phyloP scores from a whole-genome alignment of 2,113 vertebrate genomes.

The Megaleporinus macrocephalus region DNA sequence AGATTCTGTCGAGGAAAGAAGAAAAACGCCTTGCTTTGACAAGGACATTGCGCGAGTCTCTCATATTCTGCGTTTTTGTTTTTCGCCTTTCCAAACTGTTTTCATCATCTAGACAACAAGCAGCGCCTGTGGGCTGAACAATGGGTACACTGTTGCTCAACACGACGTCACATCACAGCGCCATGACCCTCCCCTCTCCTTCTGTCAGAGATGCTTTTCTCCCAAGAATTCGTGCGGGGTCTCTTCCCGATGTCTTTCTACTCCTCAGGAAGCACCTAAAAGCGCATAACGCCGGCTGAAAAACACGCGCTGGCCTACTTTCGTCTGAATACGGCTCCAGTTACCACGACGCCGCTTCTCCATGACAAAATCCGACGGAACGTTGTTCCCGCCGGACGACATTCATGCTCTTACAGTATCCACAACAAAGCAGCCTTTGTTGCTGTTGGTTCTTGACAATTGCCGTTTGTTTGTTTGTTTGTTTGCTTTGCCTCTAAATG shows the following conservation, averaged over 20 bases:
- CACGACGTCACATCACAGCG: constrained; percentile 23
- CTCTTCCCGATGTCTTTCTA: constrained; percentile 24
- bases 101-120: constrained; percentile 32
- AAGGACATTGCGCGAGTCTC: constrained; percentile 24
- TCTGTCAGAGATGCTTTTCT: constrained; percentile 4
- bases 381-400: constrained; percentile 13
- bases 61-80: constrained; percentile 33
- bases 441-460: constrained; percentile 27
- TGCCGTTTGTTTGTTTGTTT: constrained; percentile 28
- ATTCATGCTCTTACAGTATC: constrained; percentile 17
- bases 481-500: constrained; percentile 31
- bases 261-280: background rate
- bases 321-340: background rate
- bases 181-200: constrained; percentile 1
- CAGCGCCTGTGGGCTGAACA: constrained; percentile 31
- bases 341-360: background rate
- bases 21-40: background rate
- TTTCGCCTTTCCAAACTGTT: constrained; percentile 13
- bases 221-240: constrained; percentile 9
- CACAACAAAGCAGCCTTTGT: constrained; percentile 17
- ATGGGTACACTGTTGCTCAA: background rate
- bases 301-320: constrained; percentile 27
- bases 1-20: background rate
- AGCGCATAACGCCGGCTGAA: background rate
- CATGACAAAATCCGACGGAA: background rate